phyloP scores from a whole-genome alignment of 2,888 invertebrate species.

The Drosophila anceps region DNA sequence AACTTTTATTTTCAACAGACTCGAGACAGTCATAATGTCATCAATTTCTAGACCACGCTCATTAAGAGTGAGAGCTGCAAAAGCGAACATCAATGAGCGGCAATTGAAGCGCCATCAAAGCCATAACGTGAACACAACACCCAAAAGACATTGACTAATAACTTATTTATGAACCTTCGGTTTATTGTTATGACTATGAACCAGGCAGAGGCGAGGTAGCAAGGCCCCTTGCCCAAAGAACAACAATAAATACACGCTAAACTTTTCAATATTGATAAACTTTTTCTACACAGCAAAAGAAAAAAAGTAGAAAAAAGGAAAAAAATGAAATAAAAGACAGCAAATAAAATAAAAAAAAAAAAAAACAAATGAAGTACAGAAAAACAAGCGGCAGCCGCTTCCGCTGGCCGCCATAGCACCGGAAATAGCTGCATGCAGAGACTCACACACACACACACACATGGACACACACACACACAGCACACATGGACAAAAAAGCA shows the following conservation, averaged over 20 bases:
- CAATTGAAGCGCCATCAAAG: conserved; percentile 30
- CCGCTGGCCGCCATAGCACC: conserved; percentile 74
- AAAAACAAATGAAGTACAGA: conserved; percentile 30
- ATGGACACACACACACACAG: conserved; percentile 11
- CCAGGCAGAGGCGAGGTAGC: conserved; percentile 14
- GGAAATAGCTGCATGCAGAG: conserved; percentile 71
- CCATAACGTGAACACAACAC: conserved; percentile 27
- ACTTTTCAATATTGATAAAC: conserved; percentile 78
- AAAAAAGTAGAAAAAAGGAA: background rate
- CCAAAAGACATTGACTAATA: conserved; percentile 67
- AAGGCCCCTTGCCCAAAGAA: background rate
- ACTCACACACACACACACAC: conserved; percentile 27
- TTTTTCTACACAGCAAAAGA: conserved; percentile 49
- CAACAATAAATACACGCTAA: conserved; percentile 70
- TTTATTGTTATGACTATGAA: conserved; percentile 70
- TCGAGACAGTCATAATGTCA: conserved; percentile 11
- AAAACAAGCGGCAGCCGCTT: conserved; percentile 61
- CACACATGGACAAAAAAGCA: conserved; percentile 20
- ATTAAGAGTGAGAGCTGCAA: conserved; percentile 14
- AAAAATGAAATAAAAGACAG: conserved; percentile 1
- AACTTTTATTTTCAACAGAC: conserved; percentile 17
- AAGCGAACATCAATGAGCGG: conserved; percentile 13
- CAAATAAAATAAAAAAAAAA: conserved; percentile 15
- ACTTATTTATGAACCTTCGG: conserved; percentile 72
- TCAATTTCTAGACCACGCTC: conserved; percentile 12